phyloP scores from a whole-genome alignment of 2,797 vertebrate species.

The Sebastes taczanowskii region DNA sequence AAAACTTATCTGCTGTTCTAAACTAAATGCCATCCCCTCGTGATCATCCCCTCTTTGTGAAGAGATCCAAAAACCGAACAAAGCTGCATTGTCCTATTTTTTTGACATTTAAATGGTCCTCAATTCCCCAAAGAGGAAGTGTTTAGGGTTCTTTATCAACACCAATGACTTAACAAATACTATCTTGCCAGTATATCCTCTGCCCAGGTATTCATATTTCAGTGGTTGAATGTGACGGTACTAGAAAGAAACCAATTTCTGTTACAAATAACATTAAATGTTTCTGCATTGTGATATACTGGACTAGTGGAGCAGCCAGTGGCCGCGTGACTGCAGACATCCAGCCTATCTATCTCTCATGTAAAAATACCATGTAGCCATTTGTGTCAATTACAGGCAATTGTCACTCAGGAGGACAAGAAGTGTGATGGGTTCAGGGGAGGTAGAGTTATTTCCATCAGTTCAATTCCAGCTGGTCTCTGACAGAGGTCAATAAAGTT shows the following conservation, averaged over 20 bases:
- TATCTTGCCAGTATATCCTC: too few relatives aligned
- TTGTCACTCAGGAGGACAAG: background rate
- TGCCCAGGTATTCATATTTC: too few relatives aligned
- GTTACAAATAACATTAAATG: background rate
- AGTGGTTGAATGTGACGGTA: background rate
- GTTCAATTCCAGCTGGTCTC: background rate
- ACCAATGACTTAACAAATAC: too few relatives aligned
- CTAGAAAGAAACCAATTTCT: too few relatives aligned
- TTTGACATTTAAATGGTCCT: background rate
- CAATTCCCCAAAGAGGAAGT: background rate
- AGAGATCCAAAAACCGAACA: background rate
- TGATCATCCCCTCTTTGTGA: background rate
- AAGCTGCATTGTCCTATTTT: background rate
- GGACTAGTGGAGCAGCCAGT: background rate
- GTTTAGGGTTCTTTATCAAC: too few relatives aligned
- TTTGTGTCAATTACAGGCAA: background rate
- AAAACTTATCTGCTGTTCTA: background rate
- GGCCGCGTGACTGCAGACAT: background rate
- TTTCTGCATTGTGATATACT: background rate
- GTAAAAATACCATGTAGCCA: too few relatives aligned
- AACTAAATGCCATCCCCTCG: background rate
- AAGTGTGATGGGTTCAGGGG: background rate
- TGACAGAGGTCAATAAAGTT: conserved; percentile 9
- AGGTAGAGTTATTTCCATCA: conserved; percentile 20
- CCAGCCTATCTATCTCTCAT: background rate